Base-by-base conservation (phyloP, 2,113 vertebrate genomes). In the Lampris incognitus region DNA sequence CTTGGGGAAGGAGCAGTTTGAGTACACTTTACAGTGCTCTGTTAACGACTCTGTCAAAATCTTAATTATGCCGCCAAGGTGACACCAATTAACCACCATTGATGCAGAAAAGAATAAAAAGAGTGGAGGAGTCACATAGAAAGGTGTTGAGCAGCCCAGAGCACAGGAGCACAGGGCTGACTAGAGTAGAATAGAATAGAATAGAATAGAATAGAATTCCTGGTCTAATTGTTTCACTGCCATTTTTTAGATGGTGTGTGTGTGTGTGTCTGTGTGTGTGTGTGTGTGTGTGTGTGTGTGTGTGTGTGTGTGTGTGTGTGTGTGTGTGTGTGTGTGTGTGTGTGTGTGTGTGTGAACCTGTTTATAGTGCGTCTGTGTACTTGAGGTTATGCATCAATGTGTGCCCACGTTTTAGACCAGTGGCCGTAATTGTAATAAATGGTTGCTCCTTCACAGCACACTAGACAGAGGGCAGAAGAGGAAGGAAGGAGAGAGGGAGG, bases 341-440 rank as follows among this genome's bases (percentile, higher is more conserved):
- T 50, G 46, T 51, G 3, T 8, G n/a, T 58, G 56, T 58, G 24
- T 58, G 56, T 58, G 56, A 5, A 9, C 38, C 4, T 65, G 63
- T 64, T 46, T 66, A 50, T 37, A 6, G 39, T 11, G 39, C 24
- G 51, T 11, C 11, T 51, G 63, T 39, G 48, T 38, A 11, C 7
- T 10, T 2, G 40, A 13, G 36, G n/a, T 50, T 55, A 39, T 11
- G 51, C 2, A 11, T 3, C 36, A 3, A 9, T 46, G 66, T 9
- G 11, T 40, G 46, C n/a, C 56, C 78, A 72, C 64, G 62, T 73
- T 24, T 65, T 82, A 81, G 87, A 76, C 89, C 87, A 87, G 70
- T 55, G 56, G 44, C 76, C 87, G 87, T 93, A 92, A 92, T 93
- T 87, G 88, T 92, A 89, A 91, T 91, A 84, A 89, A 93, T 94